phyloP scores from a whole-genome alignment of 2,888 invertebrate species.

The Antheraea assamensis region DNA sequence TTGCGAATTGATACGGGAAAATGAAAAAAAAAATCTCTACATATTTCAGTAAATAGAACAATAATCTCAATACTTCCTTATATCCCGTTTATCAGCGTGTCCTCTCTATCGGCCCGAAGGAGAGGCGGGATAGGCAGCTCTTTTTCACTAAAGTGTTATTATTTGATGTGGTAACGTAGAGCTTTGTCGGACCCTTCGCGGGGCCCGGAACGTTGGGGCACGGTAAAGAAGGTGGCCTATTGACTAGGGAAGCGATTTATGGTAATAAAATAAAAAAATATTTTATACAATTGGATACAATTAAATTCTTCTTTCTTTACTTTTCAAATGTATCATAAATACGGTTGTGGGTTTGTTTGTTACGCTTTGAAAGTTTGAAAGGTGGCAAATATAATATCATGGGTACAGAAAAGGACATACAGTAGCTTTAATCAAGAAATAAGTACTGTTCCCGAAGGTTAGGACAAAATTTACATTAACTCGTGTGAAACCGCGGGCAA shows the following conservation, averaged over 20 bases:
- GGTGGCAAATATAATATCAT: too few species aligned
- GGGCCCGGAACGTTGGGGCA: slow-evolving; percentile 38
- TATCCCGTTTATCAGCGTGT: slow-evolving; percentile 49
- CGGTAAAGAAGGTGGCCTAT: slow-evolving; percentile 32
- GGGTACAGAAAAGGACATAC: too few species aligned
- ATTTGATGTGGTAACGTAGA: slow-evolving; percentile 66
- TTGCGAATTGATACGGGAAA: background rate
- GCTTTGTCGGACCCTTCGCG: slow-evolving; percentile 47
- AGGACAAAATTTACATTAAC: too few species aligned
- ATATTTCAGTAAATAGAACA: slow-evolving; percentile 12
- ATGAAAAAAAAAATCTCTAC: background rate
- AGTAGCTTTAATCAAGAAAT: too few species aligned
- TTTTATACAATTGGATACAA: background rate
- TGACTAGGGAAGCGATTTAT: slow-evolving; percentile 19
- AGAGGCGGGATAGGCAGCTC: slow-evolving; percentile 35
- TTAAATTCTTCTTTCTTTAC: background rate
- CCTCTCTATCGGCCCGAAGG: slow-evolving; percentile 41
- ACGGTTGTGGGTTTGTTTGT: too few species aligned
- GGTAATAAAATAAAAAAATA: background rate
- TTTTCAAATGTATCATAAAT: too few species aligned
- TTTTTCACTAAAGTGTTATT: slow-evolving; percentile 59
- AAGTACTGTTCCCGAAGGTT: too few species aligned
- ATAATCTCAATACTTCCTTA: slow-evolving; percentile 15
- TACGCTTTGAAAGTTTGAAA: too few species aligned
- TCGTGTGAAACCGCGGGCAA: too few species aligned